These are phyloP conservation scores for Caradrina clavipalpis DNA, from an alignment of 2,888 invertebrate genomes.

Conservation along the genomic window DNA sequence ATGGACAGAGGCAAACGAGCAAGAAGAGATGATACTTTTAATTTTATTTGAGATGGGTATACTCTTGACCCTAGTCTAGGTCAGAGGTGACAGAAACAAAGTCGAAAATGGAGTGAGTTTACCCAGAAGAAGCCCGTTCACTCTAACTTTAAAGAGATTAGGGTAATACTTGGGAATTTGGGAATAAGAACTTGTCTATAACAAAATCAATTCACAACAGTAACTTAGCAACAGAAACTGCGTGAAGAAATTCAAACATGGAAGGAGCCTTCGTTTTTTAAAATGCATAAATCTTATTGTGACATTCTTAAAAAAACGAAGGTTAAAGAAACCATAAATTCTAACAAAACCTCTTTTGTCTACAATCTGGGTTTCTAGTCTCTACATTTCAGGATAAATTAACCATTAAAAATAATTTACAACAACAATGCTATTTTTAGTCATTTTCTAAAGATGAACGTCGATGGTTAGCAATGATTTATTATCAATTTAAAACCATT, in stretches of 20 bases:
- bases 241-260: not conserved
- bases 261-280: not conserved
- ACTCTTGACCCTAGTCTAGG: too few species aligned
- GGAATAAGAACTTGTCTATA: not conserved
- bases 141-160: too few species aligned
- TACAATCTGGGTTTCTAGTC: constrained; percentile 12
- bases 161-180: too few species aligned
- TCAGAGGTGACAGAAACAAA: too few species aligned
- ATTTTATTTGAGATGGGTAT: too few species aligned
- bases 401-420: constrained; percentile 19
- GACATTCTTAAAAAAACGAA: constrained; percentile 7
- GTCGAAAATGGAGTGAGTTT: too few species aligned
- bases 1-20: not conserved
- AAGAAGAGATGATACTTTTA: not conserved
- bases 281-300: constrained; percentile 13
- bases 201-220: not conserved
- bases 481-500: constrained; percentile 40
- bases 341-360: constrained; percentile 9
- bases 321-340: constrained; percentile 22
- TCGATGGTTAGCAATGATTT: constrained; percentile 39
- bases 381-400: constrained; percentile 27
- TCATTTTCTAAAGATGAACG: constrained; percentile 28
- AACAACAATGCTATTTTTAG: constrained; percentile 17
- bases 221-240: not conserved
- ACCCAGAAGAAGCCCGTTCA: too few species aligned